Evolutionary conservation across 37 sponge, comb jelly and placozoan genomes (phyloP).

Genomic region (Hexactinellida sp.): DNA sequence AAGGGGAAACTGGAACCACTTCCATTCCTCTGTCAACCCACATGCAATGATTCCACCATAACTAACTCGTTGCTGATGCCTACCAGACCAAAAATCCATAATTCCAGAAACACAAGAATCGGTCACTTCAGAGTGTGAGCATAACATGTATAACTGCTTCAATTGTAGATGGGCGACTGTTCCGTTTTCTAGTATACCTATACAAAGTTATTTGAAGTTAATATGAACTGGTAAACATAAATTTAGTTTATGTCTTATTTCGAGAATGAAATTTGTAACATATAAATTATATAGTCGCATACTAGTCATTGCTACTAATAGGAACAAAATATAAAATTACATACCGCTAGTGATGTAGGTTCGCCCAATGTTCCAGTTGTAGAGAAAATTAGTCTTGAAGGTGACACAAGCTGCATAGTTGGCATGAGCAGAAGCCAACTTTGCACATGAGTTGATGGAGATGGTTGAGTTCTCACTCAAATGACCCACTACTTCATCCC

Average conservation of each 20-base stretch:
- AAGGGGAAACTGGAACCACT: constrained; percentile 16
- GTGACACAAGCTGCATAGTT: background rate
- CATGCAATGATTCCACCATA: constrained; percentile 10
- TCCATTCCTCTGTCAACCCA: constrained; percentile 1
- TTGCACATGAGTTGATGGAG: background rate
- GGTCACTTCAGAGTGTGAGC: background rate
- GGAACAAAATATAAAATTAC: background rate
- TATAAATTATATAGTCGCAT: background rate
- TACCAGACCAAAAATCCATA: constrained; percentile 13
- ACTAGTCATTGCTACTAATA: background rate
- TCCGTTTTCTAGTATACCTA: background rate
- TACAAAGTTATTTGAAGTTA: background rate
- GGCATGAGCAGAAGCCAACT: constrained; percentile 14
- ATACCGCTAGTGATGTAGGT: constrained; percentile 13
- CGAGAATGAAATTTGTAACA: background rate
- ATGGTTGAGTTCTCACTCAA: background rate
- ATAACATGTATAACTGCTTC: constrained; percentile 8
- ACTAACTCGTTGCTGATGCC: background rate
- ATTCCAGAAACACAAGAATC: background rate
- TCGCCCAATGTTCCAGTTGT: constrained; percentile 18
- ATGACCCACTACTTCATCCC: background rate
- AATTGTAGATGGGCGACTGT: constrained; percentile 7
- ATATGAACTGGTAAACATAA: background rate
- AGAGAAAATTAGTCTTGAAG: background rate
- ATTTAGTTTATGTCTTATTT: background rate